These are phyloP conservation scores for Sander lucioperca DNA, from an alignment of 2,113 vertebrate species.

Conservation along the genomic window DNA sequence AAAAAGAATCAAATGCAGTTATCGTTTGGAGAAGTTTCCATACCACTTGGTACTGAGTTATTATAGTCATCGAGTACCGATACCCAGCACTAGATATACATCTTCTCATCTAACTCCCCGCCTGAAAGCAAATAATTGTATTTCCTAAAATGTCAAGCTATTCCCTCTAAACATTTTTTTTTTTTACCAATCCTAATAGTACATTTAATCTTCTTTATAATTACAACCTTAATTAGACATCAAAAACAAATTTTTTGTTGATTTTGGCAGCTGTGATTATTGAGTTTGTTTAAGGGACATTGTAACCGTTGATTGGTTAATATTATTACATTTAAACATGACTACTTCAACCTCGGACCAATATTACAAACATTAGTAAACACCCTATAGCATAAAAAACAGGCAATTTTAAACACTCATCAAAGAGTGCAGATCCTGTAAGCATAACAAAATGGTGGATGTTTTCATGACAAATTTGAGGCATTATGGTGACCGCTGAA, in stretches of 20 bases:
- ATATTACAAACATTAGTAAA: constrained; percentile 52
- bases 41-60: too few relatives aligned
- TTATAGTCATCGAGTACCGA: too few relatives aligned
- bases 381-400: constrained; percentile 40
- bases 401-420: constrained; percentile 18
- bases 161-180: neutral
- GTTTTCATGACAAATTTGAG: constrained; percentile 73
- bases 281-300: constrained; percentile 28
- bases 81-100: too few relatives aligned
- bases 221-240: constrained; percentile 22
- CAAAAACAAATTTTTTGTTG: neutral
- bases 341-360: constrained; percentile 26
- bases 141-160: neutral
- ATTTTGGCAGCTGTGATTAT: constrained; percentile 57
- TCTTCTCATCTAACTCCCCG: neutral
- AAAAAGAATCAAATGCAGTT: too few relatives aligned
- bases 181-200: constrained; percentile 7
- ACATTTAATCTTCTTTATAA: constrained; percentile 24
- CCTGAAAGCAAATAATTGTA: constrained; percentile 5
- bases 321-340: constrained; percentile 44
- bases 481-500: constrained; percentile 78
- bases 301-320: constrained; percentile 20
- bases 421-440: constrained; percentile 10
- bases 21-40: too few relatives aligned
- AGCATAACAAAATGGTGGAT: constrained; percentile 58